Percentiles rank a stretch among this genome's conserved stretches.
phyloP scores from a whole-genome alignment of 1,140 invertebrate genomes.

The Contarinia nasturtii region DNA sequence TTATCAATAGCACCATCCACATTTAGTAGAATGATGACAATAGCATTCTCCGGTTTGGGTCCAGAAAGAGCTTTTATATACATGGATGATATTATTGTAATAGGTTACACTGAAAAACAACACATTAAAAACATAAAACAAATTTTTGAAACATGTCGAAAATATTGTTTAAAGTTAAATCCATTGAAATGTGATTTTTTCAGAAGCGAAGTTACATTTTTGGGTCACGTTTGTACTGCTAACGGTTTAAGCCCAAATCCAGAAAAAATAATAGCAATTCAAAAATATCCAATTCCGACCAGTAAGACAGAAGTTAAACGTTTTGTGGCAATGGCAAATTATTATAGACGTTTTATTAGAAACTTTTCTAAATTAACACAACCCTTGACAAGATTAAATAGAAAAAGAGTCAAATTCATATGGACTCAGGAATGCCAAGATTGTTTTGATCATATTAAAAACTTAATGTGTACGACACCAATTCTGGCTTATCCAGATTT shows the following conservation, averaged over 20 bases:
- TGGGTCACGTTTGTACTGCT: slow-evolving; percentile 13
- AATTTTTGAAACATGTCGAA: slow-evolving; percentile 8
- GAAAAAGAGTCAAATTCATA: slow-evolving; percentile 8
- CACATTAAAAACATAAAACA: slow-evolving; percentile 10
- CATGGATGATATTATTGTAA: slow-evolving; percentile 10
- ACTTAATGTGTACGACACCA: slow-evolving; percentile 13
- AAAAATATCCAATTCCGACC: slow-evolving; percentile 12
- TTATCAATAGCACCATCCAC: slow-evolving; percentile 18
- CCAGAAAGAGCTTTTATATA: slow-evolving; percentile 9
- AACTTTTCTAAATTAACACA: slow-evolving; percentile 11
- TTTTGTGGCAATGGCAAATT: slow-evolving; percentile 12
- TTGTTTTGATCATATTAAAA: slow-evolving; percentile 12
- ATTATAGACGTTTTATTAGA: slow-evolving; percentile 10
- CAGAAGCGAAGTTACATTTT: slow-evolving; percentile 12
- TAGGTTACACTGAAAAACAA: slow-evolving; percentile 6
- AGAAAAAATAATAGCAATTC: slow-evolving; percentile 10
- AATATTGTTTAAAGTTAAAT: slow-evolving; percentile 17
- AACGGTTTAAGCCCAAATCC: slow-evolving; percentile 12
- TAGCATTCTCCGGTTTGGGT: background rate
- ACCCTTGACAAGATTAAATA: slow-evolving; percentile 10
- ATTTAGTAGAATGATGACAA: slow-evolving; percentile 7
- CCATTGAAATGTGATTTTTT: slow-evolving; percentile 16
- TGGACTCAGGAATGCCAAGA: slow-evolving; percentile 10
- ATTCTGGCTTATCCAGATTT: slow-evolving; percentile 16
- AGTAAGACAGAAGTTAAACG: slow-evolving; percentile 8